Base-by-base conservation (phyloP, 2,888 invertebrate species). In the Noctua janthe region DNA sequence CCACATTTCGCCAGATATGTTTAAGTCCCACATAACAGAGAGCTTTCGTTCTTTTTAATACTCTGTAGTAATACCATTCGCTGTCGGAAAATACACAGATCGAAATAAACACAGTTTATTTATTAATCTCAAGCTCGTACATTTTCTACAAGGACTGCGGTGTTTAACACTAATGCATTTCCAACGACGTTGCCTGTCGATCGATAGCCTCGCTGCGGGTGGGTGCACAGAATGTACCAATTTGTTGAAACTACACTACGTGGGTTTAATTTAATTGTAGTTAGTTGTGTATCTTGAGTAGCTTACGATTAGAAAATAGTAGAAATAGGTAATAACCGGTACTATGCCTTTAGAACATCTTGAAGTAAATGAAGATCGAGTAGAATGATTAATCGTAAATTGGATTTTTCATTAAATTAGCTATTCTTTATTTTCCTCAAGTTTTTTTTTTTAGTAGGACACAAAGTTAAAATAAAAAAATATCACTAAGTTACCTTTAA, bases 131-230 rank as follows among this genome's bases (percentile, higher is more conserved):
- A 54, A 54, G 35, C n/a, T 64, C 17, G 35, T 20, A 54, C 23
- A 29, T 39, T 54, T 4, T n/a, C 0, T 72, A 54, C 35, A 49
- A 62, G 43, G 13, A 54, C 35, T 70, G 35, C 20, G 2, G 43
- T 69, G 35, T 15, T 76, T 17, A 71, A 29, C 59, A 76, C 81
- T 84, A 84, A 77, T 84, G 76, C 74, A 62, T 80, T 85, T 85
- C 71, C 73, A 76, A 74, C 56, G 62, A 71, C 81, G 51, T 8
- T 15, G 72, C 43, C 64, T 67, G 66, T 39, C 59, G 54, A 56
- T 82, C 70, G 51, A 78, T 84, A 17, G 4, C n/a, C 35, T 35
- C 83, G 1, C 71, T 13, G 66, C 59, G 74, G 85, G 84, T 67
- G 71, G 39, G n/a, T 56, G 35, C 51, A 70, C 67, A 17, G 8